Evolutionary conservation across 53 echinoderm and acorn worm genomes (phyloP), one percentile per base, ranked within the genome.

Genomic region (Actinopyga echinites): DNA sequence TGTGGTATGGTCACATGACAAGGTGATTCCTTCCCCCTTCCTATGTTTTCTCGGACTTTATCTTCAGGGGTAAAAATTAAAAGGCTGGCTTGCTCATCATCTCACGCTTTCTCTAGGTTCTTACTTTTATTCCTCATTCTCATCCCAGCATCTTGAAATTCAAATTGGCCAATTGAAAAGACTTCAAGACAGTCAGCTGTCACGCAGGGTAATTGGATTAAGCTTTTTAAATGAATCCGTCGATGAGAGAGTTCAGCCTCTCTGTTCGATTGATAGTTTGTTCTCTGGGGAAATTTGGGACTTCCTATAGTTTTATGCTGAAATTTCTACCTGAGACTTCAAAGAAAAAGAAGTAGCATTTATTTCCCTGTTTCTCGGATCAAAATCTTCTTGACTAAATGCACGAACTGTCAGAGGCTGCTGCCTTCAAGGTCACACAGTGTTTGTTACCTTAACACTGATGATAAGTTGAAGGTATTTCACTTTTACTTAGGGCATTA

Each of bases 241-340:
- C 28, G 71, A 71, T 38, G 71, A 42, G 45, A 3, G n/a, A 71
- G 71, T 23, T 71, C 42, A 23, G 71, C 25, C 49, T 21, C 44
- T 71, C 71, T 42, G 25, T 22, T 44, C 71, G 43, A 71, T 71
- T 71, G 42, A 71, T 71, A 71, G 71, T 42, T 40, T 8, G 31
- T 13, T 71, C 71, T 40, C 71, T 71, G 25, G 71, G 71, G 71
- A 71, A 71, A 71, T 71, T 71, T 42, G 42, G 71, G 43, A 71
- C 40, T 44, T 71, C 25, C 71, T 28, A 13, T 28, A 32, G 12
- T 26, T 40, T 22, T 71, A 44, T 11, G 42, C 44, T 42, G 71
- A 71, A 44, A 71, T 34, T 71, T 71, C 71, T 34, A 22, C 40
- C 71, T 40, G 40, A 40, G 71, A 71, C 71, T 71, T 20, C 23